A percentile compares a stretch with the other conserved stretches of the same genome.
Evolutionary conservation across 53 echinoderm and acorn worm species (phyloP).

Genomic region (Echinometra lucunter): DNA sequence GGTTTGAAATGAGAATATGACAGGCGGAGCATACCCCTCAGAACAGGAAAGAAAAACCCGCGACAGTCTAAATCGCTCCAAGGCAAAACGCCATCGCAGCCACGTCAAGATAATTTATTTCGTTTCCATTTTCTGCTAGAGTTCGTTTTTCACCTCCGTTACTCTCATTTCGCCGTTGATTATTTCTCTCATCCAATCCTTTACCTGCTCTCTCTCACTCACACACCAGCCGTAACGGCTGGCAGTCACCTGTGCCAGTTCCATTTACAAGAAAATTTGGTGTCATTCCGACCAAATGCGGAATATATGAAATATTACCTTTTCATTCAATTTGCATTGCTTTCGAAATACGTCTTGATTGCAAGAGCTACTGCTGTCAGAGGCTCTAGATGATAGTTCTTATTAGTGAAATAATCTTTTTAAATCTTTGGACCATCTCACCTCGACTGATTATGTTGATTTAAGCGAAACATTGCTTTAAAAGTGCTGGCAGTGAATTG

Average conservation of each 20-base stretch:
- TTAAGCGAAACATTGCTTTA: not conserved
- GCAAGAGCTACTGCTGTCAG: not conserved
- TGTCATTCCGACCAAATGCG: slow-evolving; percentile 8
- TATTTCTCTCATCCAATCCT: not conserved
- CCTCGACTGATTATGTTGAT: not conserved
- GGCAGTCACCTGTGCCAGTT: slow-evolving; percentile 6
- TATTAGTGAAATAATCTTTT: not conserved
- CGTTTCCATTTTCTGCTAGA: slow-evolving; percentile 59
- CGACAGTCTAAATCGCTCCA: slow-evolving; percentile 27
- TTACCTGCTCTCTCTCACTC: not conserved
- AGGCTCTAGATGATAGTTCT: not conserved
- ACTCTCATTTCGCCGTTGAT: not conserved
- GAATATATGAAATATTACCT: slow-evolving; percentile 35
- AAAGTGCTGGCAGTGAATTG: not conserved
- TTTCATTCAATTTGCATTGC: slow-evolving; percentile 18
- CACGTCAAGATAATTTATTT: slow-evolving; percentile 52
- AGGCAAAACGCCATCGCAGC: slow-evolving; percentile 41
- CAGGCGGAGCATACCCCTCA: not conserved
- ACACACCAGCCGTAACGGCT: not conserved
- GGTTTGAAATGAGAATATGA: slow-evolving; percentile 2
- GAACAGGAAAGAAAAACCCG: slow-evolving; percentile 35
- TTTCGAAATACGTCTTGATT: not conserved
- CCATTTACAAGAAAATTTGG: slow-evolving; percentile 1
- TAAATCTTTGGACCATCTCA: not conserved
- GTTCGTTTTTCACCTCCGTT: slow-evolving; percentile 39